phyloP scores from a whole-genome alignment of 2,888 invertebrate genomes.

The Apamea sordens region DNA sequence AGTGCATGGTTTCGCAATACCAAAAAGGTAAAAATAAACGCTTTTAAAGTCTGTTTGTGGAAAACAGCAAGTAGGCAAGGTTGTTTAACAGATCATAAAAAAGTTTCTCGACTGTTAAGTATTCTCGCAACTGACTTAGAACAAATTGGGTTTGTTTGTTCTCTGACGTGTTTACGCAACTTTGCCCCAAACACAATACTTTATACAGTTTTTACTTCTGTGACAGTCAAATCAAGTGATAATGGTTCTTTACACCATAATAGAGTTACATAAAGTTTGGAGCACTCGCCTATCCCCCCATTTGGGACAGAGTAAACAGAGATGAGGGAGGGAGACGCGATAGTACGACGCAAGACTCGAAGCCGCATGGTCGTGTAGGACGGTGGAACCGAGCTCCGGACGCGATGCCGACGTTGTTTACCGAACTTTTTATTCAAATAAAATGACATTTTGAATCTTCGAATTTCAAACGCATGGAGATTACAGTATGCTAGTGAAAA shows the following conservation, averaged over 20 bases:
- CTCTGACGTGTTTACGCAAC: slow-evolving; percentile 62
- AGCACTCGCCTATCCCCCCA: slow-evolving; percentile 85
- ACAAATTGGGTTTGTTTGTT: slow-evolving; percentile 58
- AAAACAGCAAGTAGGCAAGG: slow-evolving; percentile 57
- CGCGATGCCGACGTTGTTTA: slow-evolving; percentile 76
- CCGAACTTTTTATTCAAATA: slow-evolving; percentile 78
- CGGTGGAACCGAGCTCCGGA: slow-evolving; percentile 66
- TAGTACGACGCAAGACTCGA: slow-evolving; percentile 85
- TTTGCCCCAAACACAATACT: slow-evolving; percentile 65
- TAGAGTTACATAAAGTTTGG: slow-evolving; percentile 80
- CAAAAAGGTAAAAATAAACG: slow-evolving; percentile 53
- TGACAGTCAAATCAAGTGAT: slow-evolving; percentile 71
- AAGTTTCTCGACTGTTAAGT: slow-evolving; percentile 65
- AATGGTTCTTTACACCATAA: slow-evolving; percentile 76
- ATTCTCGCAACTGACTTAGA: slow-evolving; percentile 52
- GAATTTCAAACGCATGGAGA: slow-evolving; percentile 64
- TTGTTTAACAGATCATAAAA: slow-evolving; percentile 69
- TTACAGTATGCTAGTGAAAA: slow-evolving; percentile 67
- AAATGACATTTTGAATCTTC: slow-evolving; percentile 59
- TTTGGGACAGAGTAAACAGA: slow-evolving; percentile 87
- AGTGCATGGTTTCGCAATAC: slow-evolving; percentile 42
- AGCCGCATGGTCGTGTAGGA: slow-evolving; percentile 82
- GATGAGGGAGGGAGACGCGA: slow-evolving; percentile 86
- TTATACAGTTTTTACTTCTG: slow-evolving; percentile 55
- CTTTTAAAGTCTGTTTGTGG: slow-evolving; percentile 49